These are phyloP conservation scores for Ips nitidus DNA, from an alignment of 1,140 invertebrate genomes.

Conservation along the genomic window DNA sequence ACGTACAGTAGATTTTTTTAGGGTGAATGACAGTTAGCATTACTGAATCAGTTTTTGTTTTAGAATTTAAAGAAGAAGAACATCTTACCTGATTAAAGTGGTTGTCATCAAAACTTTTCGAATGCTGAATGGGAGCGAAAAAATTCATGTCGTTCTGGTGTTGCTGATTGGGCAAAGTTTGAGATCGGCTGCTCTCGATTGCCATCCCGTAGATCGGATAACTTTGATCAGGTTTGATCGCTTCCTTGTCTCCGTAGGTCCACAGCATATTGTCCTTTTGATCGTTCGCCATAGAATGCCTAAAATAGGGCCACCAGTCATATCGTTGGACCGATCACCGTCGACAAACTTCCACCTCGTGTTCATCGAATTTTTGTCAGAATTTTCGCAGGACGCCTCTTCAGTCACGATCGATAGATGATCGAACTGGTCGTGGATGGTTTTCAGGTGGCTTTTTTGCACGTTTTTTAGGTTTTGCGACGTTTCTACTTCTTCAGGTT, in stretches of 20 bases:
- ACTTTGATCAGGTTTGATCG: slow-evolving; percentile 49
- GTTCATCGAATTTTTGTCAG: slow-evolving; percentile 49
- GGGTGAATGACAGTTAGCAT: too few species aligned
- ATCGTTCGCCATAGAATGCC: slow-evolving; percentile 33
- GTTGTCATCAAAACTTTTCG: slow-evolving; percentile 41
- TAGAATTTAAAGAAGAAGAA: background rate
- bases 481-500: slow-evolving; percentile 54
- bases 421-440: slow-evolving; percentile 66
- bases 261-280: slow-evolving; percentile 41
- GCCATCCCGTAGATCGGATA: slow-evolving; percentile 40
- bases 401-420: slow-evolving; percentile 74
- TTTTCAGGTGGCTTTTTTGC: slow-evolving; percentile 49
- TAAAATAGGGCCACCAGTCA: background rate
- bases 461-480: slow-evolving; percentile 51
- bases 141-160: slow-evolving; percentile 51
- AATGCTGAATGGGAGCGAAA: slow-evolving; percentile 53
- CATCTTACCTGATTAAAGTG: slow-evolving; percentile 34
- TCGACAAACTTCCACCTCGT: slow-evolving; percentile 2
- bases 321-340: slow-evolving; percentile 12
- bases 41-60: too few species aligned
- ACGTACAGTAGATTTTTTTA: too few species aligned
- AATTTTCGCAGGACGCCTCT: slow-evolving; percentile 62
- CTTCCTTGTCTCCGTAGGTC: slow-evolving; percentile 45
- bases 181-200: slow-evolving; percentile 22
- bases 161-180: slow-evolving; percentile 38